phyloP scores from a whole-genome alignment of 2,113 vertebrate genomes.

The Odontesthes bonariensis region DNA sequence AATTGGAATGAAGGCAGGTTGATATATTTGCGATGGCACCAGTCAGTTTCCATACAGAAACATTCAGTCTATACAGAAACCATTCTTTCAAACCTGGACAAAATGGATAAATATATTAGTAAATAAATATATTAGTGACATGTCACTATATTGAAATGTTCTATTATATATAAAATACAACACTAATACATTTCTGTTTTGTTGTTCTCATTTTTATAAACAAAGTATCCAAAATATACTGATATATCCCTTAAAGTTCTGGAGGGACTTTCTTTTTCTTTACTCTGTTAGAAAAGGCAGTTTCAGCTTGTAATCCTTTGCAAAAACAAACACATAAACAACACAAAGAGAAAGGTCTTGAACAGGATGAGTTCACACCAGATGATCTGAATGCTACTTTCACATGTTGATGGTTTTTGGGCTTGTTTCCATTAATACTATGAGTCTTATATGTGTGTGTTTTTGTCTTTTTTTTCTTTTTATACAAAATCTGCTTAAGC shows the following conservation, averaged over 20 bases:
- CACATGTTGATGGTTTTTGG: slow-evolving; percentile 58
- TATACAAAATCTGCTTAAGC: slow-evolving; percentile 53
- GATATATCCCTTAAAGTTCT: slow-evolving; percentile 79
- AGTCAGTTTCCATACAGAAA: slow-evolving; percentile 80
- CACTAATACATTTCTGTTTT: slow-evolving; percentile 88
- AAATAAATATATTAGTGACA: slow-evolving; percentile 99
- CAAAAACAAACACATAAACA: slow-evolving; percentile 60
- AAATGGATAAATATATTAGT: slow-evolving; percentile 99
- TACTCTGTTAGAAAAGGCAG: slow-evolving; percentile 82
- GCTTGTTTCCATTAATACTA: slow-evolving; percentile 61
- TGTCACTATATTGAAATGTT: slow-evolving; percentile 95
- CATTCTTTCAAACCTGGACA: slow-evolving; percentile 83
- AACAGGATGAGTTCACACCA: slow-evolving; percentile 64
- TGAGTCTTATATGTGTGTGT: background rate
- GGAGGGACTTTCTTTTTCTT: slow-evolving; percentile 76
- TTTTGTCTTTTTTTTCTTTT: slow-evolving; percentile 39
- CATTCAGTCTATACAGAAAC: slow-evolving; percentile 84
- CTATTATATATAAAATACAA: slow-evolving; percentile 93
- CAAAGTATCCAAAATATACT: slow-evolving; percentile 88
- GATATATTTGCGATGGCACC: slow-evolving; percentile 81
- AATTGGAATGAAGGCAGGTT: slow-evolving; percentile 85
- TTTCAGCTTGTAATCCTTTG: slow-evolving; percentile 79
- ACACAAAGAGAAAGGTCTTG: slow-evolving; percentile 61
- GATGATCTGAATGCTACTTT: slow-evolving; percentile 58
- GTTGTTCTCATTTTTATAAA: slow-evolving; percentile 83